Evolutionary conservation across 2,797 vertebrate species (phyloP), one percentile per base, ranked within the genome.

Genomic region (Ptychobarbus kaznakovi): DNA sequence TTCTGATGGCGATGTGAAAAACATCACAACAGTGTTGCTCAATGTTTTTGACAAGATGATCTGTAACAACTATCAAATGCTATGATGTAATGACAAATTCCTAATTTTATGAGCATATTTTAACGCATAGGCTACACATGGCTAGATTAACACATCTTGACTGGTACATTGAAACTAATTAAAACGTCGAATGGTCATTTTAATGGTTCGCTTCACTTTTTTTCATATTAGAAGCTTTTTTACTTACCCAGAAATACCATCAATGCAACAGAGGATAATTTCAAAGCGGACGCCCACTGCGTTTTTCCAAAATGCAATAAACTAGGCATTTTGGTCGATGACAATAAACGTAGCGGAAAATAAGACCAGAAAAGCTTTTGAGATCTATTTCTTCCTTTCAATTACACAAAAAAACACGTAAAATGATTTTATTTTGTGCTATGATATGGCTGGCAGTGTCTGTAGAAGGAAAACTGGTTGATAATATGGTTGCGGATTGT

Each of bases 191-290:
- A 66, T 53, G 9, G n/a, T 49, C 0, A 74, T 82, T 63, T 46
- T 49, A 63, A 22, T 5, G 9, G 13, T 20, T 12, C 5, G n/a
- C 6, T 73, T 82, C 18, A 3, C 2, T 25, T 18, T 16, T 51
- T 38, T 10, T 18, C 9, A 81, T 38, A 82, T 40, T 42, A 77
- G 35, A 76, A 51, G 75, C 56, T 68, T 20, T 66, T 78, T 80
- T 86, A 90, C 91, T 92, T 84, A 91, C 90, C 91, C 90, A 84
- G 49, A 76, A 88, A 83, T 49, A 91, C 32, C 83, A 91, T 78
- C 83, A 91, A n/a, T 49, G 82, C 90, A 79, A 91, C 73, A 88
- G 80, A 84, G 88, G 82, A 86, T 53, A 85, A 69, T 42, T 83
- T 81, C 80, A 83, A 66, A 53, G 85, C 79, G 86, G 87, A 72